phyloP scores from a whole-genome alignment of 1,140 invertebrate species.

The Drosophila quadrilineata region DNA sequence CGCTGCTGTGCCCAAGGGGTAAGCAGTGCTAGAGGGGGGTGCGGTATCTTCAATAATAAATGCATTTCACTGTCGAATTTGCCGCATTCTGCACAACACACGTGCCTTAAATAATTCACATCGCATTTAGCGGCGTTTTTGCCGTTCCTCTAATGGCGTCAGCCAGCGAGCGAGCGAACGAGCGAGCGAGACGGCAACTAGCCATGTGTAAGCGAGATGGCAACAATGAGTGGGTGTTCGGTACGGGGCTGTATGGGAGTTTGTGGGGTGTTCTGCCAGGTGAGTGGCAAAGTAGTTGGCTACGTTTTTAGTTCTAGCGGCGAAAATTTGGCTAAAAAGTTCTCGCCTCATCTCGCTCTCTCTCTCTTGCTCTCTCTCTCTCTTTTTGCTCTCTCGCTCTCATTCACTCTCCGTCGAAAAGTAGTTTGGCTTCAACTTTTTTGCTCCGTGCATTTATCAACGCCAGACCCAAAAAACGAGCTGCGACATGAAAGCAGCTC shows the following conservation, averaged over 20 bases:
- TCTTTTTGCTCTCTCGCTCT: too few relatives aligned
- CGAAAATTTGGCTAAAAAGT: slow-evolving; percentile 76
- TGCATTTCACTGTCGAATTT: slow-evolving; percentile 78
- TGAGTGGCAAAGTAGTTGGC: slow-evolving; percentile 75
- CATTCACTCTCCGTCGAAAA: too few relatives aligned
- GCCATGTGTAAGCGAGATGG: too few relatives aligned
- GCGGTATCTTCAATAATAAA: slow-evolving; percentile 72
- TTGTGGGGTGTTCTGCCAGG: slow-evolving; percentile 65
- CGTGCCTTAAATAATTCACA: slow-evolving; percentile 78
- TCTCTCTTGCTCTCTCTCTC: too few relatives aligned
- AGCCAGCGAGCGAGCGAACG: too few relatives aligned
- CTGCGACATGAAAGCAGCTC: slow-evolving; percentile 20
- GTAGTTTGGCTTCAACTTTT: slow-evolving; percentile 75
- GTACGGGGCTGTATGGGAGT: slow-evolving; percentile 17
- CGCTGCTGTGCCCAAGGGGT: background rate
- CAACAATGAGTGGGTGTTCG: background rate
- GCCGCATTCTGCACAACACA: slow-evolving; percentile 75
- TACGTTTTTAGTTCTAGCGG: slow-evolving; percentile 66
- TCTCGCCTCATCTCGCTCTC: too few relatives aligned
- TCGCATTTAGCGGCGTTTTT: slow-evolving; percentile 74
- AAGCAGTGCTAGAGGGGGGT: background rate
- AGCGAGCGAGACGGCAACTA: too few relatives aligned
- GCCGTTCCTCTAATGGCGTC: slow-evolving; percentile 49
- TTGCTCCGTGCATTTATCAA: slow-evolving; percentile 69
- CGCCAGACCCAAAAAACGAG: slow-evolving; percentile 34